Evolutionary conservation across 2,888 invertebrate genomes (phyloP), one percentile per base, ranked within the genome.

Genomic region (Colletes collaris): DNA sequence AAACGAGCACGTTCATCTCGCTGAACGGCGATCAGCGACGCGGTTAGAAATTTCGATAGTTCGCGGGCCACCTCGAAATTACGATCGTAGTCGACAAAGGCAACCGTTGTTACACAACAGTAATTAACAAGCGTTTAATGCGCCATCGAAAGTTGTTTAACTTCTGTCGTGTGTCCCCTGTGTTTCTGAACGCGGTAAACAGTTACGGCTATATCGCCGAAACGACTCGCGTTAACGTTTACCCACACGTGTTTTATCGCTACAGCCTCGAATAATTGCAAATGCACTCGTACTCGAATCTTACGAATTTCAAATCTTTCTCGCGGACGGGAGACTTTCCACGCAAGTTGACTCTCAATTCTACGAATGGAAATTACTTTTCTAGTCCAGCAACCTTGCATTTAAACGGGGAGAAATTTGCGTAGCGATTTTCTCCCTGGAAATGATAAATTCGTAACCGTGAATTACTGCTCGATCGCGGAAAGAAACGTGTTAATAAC

Each of bases 121-220:
- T 78, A 74, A 84, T 79, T 60, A 74, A 78, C 64, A 44, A 44
- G 53, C 65, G 65, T 68, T 73, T 71, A 76, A 82, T 71, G 67
- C 27, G 52, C 62, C 63, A 70, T 77, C 72, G 76, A 72, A 82
- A 77, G 63, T 77, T 82, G 76, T 74, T 27, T 75, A 79, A 74
- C 62, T 75, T 55, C 35, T 53, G 55, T 76, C 59, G 50, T 4
- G 52, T 8, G 27, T 19, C 3, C 27, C 6, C 10, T n/a, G 16
- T 60, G 64, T 77, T 37, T 49, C 46, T 37, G 60, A 46, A n/a
- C n/a, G 50, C 63, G 27, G 52, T 35, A 58, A 81, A 62, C 19
- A 53, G 27, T 11, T 37, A 4, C 27, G 49, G 67, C 35, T 58
- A 62, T 37, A 50, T 50, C 16, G 55, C 0, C 19, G 8, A 27